phyloP scores from a whole-genome alignment of 2,888 invertebrate species.

The Cantharis rustica region DNA sequence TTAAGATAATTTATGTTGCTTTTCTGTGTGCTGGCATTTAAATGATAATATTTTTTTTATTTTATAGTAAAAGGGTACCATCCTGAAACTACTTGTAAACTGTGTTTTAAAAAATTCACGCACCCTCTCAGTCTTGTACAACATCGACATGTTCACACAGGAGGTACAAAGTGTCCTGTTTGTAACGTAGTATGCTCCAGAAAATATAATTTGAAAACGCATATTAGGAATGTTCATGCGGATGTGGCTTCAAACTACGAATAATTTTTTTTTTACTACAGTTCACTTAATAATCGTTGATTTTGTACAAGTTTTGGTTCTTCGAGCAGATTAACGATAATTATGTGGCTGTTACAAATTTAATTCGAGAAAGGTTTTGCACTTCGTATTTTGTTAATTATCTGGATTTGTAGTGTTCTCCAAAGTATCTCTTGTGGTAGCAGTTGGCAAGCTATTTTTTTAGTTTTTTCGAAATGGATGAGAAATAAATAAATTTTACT shows the following conservation, averaged over 20 bases:
- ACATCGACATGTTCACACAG: slow-evolving; percentile 59
- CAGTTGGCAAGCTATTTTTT: neutral
- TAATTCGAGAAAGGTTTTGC: neutral
- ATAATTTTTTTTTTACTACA: neutral
- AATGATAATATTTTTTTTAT: neutral
- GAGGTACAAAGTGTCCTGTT: slow-evolving; percentile 57
- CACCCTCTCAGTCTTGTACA: slow-evolving; percentile 59
- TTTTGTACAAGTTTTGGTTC: neutral
- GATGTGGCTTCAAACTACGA: slow-evolving; percentile 11
- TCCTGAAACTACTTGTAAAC: neutral
- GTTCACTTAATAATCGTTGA: neutral
- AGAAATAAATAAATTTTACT: neutral
- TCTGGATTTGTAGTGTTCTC: neutral
- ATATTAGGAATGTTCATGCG: slow-evolving; percentile 34
- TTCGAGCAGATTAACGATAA: neutral
- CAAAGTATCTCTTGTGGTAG: neutral
- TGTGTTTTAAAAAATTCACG: slow-evolving; percentile 53
- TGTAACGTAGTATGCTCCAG: slow-evolving; percentile 59
- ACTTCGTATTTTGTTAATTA: neutral
- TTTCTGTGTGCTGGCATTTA: neutral
- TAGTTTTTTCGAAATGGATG: neutral
- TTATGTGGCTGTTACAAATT: neutral
- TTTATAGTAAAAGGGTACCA: neutral
- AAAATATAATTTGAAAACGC: slow-evolving; percentile 44
- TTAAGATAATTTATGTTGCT: neutral